Base-by-base conservation (phyloP, 2,888 invertebrate genomes). In the Cataglyphis albicans region DNA sequence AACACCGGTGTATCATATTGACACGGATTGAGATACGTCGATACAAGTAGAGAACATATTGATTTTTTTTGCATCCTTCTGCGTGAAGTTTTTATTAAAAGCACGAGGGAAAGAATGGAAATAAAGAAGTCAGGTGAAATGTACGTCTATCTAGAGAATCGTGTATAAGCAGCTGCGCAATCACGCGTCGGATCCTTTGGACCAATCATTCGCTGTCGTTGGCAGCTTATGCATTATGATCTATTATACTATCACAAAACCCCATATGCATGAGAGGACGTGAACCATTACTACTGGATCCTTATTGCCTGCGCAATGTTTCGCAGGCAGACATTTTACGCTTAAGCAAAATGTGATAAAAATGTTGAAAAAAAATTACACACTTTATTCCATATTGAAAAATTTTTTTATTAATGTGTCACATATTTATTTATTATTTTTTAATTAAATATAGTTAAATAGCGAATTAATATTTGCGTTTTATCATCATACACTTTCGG, bases 171-270 rank as follows among this genome's bases (percentile, higher is more conserved):
- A 57, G 15, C 29, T 67, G 18, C 63, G 12, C 48, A 76, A 76
- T 76, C 61, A 29, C 41, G 52, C 52, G 38, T 29, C 67, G 57
- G 64, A 25, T 68, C 6, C 25, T 68, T 32, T 57, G 68, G 29
- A 52, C 15, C 68, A 55, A 76, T 76, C 55, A 67, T 76, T 52
- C 76, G 21, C 41, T 38, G 55, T 67, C 68, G 68, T 38, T 41
- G 38, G 41, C 70, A 68, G 38, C 57, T 41, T 57, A 35, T 35
- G 38, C 68, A 76, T 76, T 67, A 68, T 57, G 68, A 68, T 41
- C 76, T 29, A 76, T 61, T 76, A 57, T 76, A 32, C 38, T 25
- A 55, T 4, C 57, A 41, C 70, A 15, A 57, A 21, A 38, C 15
- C 55, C 52, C 38, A n/a, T 63, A n/a, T 55, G 10, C 70, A 52